Percentiles rank a stretch among this genome's conserved stretches.
phyloP scores from a whole-genome alignment of 1,140 invertebrate species.

The Leptoteleia sp. region DNA sequence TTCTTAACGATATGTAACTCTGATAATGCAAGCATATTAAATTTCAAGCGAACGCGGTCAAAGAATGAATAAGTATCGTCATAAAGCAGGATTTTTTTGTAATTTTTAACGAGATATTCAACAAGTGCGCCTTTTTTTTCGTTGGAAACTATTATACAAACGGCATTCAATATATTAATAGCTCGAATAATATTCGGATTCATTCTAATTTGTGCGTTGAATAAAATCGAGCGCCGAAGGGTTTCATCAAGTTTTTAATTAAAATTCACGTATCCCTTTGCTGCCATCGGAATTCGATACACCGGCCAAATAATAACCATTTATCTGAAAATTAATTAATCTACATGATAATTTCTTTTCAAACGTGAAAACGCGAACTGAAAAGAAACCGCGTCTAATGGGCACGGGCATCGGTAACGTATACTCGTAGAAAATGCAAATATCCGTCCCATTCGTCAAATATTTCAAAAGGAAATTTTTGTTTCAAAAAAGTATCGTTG shows the following conservation, averaged over 20 bases:
- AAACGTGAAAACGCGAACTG: too few relatives aligned
- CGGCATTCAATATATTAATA: constrained; percentile 16
- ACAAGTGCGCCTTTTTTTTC: constrained; percentile 32
- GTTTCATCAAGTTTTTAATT: constrained; percentile 11
- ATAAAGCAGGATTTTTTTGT: background rate
- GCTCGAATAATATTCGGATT: constrained; percentile 23
- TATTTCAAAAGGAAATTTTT: too few relatives aligned
- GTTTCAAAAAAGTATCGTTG: too few relatives aligned
- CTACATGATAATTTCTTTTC: too few relatives aligned
- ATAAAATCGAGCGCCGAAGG: constrained; percentile 13
- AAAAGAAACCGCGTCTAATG: too few relatives aligned
- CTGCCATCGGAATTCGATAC: too few relatives aligned
- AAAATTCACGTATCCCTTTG: background rate
- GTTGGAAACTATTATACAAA: constrained; percentile 25
- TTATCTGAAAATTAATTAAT: too few relatives aligned
- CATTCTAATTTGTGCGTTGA: constrained; percentile 16
- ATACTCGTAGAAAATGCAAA: too few relatives aligned
- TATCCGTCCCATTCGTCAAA: too few relatives aligned
- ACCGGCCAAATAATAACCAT: too few relatives aligned
- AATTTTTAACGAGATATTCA: constrained; percentile 33
- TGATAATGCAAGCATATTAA: constrained; percentile 13
- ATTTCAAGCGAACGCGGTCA: constrained; percentile 15
- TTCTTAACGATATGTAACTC: constrained; percentile 12
- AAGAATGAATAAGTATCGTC: constrained; percentile 28
- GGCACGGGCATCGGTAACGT: too few relatives aligned